Base-by-base conservation (phyloP, 2,113 vertebrate species). In the Pygoscelis antarcticus region DNA sequence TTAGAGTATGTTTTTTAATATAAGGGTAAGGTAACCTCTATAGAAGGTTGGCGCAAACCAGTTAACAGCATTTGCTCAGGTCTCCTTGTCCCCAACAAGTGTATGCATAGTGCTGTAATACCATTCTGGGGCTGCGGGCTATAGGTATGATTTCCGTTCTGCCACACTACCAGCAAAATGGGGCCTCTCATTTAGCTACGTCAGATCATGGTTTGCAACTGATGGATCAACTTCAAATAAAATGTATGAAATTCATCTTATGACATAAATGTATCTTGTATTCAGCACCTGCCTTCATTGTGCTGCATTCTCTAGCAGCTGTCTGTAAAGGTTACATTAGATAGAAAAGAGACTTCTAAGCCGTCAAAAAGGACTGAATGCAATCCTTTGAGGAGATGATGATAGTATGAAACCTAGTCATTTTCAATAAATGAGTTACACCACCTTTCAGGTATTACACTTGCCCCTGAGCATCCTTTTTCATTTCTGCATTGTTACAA, bases 401-500 rank as follows among this genome's bases (percentile, higher is more conserved):
- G 71, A 84, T 42, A 66, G 36, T 0, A 3, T 10, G 21, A 90
- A 87, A 70, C 54, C 40, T 36, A 58, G 52, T 16, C 29, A 70
- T 94, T 94, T 91, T 74, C 85, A 80, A 36, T 72, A 92, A 76
- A 65, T 74, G 84, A 96, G 26, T 92, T 94, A 80, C 36, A 83
- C 15, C 49, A 83, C 78, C 66, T 93, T 93, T 68, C 62, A 80
- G 62, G 46, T 88, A 70, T 65, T 90, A 77, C 66, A 36, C 11
- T 88, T 94, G 58, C 54, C 74, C 75, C 78, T 27, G 27, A 92
- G 66, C 69, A 76, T 47, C 61, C 30, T 87, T 91, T 95, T 84
- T 83, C 36, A 80, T 85, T 93, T 91, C 54, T 94, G 19, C 44
- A 69, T 72, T 94, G 81, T 91, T 94, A 71, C 9, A 3, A 74